These are phyloP conservation scores for Misgurnus mizolepis DNA, from an alignment of 2,113 vertebrate species.

Conservation along the genomic window DNA sequence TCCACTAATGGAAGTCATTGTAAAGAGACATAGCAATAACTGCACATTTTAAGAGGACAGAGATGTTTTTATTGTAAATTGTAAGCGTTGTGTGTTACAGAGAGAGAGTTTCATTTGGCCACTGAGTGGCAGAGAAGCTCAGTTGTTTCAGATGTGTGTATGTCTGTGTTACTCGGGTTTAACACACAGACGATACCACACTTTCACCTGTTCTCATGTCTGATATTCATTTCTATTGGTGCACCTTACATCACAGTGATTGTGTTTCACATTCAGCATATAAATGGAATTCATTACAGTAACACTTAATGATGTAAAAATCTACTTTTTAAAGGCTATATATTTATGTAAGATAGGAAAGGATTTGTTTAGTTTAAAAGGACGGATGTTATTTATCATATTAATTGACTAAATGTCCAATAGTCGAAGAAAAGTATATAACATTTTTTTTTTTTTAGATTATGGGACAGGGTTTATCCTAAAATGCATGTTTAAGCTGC, in stretches of 20 bases:
- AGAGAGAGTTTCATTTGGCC: slow-evolving; percentile 66
- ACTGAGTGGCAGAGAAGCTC: slow-evolving; percentile 80
- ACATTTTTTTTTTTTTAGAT: no score
- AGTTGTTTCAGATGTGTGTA: slow-evolving; percentile 39
- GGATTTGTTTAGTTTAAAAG: no score
- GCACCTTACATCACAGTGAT: neutral
- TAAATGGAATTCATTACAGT: neutral
- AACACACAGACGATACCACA: neutral
- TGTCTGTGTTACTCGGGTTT: slow-evolving; percentile 12
- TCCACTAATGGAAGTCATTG: no score
- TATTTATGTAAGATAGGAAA: no score
- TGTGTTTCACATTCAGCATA: neutral
- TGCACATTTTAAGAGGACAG: no score
- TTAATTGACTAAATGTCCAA: no score
- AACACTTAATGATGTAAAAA: neutral
- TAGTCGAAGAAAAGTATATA: no score
- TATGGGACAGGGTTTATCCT: no score
- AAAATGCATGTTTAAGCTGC: no score
- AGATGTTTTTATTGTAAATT: neutral
- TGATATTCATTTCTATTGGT: neutral
- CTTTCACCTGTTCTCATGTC: slow-evolving; percentile 15
- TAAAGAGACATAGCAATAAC: neutral
- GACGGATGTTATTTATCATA: no score
- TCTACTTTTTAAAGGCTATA: no score
- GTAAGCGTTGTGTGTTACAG: neutral